Evolutionary conservation across 1,140 invertebrate genomes (phyloP).

Genomic region (Eueides isabella): DNA sequence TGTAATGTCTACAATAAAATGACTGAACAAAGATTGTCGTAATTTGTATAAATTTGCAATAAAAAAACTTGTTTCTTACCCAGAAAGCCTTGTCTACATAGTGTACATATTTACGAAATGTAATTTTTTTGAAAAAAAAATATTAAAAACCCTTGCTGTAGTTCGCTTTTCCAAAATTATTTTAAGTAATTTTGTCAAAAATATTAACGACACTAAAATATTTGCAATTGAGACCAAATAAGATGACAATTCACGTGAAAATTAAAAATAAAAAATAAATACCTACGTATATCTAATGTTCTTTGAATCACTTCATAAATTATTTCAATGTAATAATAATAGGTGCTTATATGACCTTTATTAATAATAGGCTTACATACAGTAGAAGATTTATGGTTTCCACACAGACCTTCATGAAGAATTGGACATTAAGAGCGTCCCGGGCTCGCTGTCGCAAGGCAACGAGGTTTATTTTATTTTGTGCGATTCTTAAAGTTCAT

Average conservation of each 20-base stretch:
- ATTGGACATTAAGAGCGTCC: slow-evolving; percentile 63
- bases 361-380: slow-evolving; percentile 39
- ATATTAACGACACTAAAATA: no score
- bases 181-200: no score
- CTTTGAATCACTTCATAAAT: slow-evolving; percentile 5
- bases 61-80: slow-evolving; percentile 9
- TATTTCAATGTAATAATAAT: slow-evolving; percentile 33
- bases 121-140: not conserved
- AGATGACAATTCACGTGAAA: no score
- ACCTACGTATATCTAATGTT: not conserved
- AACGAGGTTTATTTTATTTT: slow-evolving; percentile 72
- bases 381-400: slow-evolving; percentile 37
- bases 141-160: no score
- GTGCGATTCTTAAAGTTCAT: slow-evolving; percentile 76
- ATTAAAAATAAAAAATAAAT: no score
- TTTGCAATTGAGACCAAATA: no score
- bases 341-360: slow-evolving; percentile 27
- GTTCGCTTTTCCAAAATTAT: no score
- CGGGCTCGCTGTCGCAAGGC: slow-evolving; percentile 63
- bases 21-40: slow-evolving; percentile 1
- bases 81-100: slow-evolving; percentile 7
- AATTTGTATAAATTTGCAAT: slow-evolving; percentile 14
- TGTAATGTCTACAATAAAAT: slow-evolving; percentile 8
- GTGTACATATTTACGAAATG: not conserved
- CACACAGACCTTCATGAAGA: slow-evolving; percentile 48